A percentile compares a stretch with the other conserved stretches of the same genome.
phyloP scores from a whole-genome alignment of 2,113 vertebrate species.

The Melanotaenia duboulayi region DNA sequence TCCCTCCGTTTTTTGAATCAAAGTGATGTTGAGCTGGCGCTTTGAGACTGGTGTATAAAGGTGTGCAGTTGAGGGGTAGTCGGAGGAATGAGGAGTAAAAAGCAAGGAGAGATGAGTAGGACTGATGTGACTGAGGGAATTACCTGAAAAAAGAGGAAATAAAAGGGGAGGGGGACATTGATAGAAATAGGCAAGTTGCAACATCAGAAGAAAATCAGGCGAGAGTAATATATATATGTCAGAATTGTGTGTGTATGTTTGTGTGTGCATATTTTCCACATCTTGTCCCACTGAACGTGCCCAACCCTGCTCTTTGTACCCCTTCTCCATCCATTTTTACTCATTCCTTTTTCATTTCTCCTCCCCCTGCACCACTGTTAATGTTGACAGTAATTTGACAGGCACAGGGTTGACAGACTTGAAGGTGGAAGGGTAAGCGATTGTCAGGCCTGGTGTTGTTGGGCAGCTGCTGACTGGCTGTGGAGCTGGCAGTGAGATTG shows the following conservation, averaged over 20 bases:
- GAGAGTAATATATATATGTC: conserved; percentile 60
- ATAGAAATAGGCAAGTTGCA: conserved; percentile 52
- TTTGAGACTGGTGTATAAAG: conserved; percentile 62
- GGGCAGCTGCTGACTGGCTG: conserved; percentile 77
- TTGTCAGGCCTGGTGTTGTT: conserved; percentile 78
- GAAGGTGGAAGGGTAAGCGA: conserved; percentile 77
- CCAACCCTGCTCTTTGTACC: conserved; percentile 47
- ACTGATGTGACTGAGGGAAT: conserved; percentile 74
- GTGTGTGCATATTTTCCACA: conserved; percentile 32
- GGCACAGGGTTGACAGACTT: conserved; percentile 77
- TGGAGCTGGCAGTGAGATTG: conserved; percentile 71
- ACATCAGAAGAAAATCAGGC: conserved; percentile 46
- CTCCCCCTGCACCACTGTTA: conserved; percentile 54
- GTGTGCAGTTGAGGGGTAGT: conserved; percentile 37
- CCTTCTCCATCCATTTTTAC: conserved; percentile 51
- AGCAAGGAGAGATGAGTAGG: conserved; percentile 65
- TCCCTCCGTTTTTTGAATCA: conserved; percentile 60
- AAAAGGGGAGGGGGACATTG: conserved; percentile 30
- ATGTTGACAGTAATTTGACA: conserved; percentile 81
- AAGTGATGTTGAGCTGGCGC: conserved; percentile 70
- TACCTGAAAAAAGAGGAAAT: conserved; percentile 65
- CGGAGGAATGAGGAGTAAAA: conserved; percentile 34
- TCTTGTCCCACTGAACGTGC: conserved; percentile 40
- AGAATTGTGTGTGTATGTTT: conserved; percentile 25
- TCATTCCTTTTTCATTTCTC: conserved; percentile 35